A percentile compares a stretch with the other conserved stretches of the same genome.
These are phyloP conservation scores for Turritopsis dohrnii DNA, from an alignment of 30 jellyfish, hydroid and myxozoan species.

Conservation along the genomic window DNA sequence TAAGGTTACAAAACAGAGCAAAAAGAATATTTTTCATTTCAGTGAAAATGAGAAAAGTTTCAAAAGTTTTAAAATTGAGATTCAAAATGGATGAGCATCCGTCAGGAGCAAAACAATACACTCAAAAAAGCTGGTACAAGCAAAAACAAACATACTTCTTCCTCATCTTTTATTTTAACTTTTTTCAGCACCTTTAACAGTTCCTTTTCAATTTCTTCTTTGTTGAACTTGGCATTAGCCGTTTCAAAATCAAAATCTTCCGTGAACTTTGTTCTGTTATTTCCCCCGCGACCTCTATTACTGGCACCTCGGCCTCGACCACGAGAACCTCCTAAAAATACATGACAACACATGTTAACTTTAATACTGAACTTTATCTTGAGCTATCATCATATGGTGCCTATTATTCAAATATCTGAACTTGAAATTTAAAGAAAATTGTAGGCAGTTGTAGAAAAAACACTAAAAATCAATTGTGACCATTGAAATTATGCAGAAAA, in stretches of 20 bases:
- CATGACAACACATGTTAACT: neutral
- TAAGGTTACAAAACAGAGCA: neutral
- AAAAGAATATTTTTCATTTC: too few species aligned
- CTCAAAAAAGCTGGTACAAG: too few species aligned
- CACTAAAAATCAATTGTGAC: too few species aligned
- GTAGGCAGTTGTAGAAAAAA: too few species aligned
- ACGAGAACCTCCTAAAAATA: neutral
- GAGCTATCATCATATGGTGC: neutral
- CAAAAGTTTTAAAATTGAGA: too few species aligned
- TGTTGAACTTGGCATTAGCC: slow-evolving; percentile 91
- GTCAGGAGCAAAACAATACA: too few species aligned
- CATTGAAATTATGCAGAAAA: too few species aligned
- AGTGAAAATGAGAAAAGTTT: too few species aligned
- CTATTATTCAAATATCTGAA: too few species aligned
- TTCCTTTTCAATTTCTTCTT: slow-evolving; percentile 87
- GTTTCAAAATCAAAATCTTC: slow-evolving; percentile 94
- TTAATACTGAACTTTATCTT: neutral
- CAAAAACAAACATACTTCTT: slow-evolving; percentile 2
- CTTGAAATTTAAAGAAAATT: too few species aligned
- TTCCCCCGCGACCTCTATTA: slow-evolving; percentile 26
- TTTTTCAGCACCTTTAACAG: slow-evolving; percentile 62
- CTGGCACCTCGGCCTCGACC: slow-evolving; percentile 30
- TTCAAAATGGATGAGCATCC: too few species aligned
- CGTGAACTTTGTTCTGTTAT: slow-evolving; percentile 43
- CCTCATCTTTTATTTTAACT: slow-evolving; percentile 81